Conservation (phyloP, 2,888 invertebrate genomes). For the Nomada ruficornis region DNA sequence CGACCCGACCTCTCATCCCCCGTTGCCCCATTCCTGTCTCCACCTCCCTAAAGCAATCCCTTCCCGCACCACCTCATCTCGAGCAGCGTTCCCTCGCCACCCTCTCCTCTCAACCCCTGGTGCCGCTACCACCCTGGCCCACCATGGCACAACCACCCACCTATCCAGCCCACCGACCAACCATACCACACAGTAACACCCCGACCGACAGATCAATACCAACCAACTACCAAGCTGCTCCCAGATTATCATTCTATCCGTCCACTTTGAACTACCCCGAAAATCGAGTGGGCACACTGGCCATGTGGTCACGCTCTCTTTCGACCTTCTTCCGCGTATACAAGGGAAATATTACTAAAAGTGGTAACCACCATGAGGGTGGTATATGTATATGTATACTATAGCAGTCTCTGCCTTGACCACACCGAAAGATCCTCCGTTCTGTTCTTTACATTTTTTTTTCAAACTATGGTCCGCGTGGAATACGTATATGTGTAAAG, state of each 20-base stretch:
- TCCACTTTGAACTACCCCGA: slow-evolving; percentile 77
- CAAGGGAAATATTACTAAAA: slow-evolving; percentile 1
- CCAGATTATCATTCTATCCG: slow-evolving; percentile 82
- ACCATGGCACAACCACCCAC: slow-evolving; percentile 72
- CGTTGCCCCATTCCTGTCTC: slow-evolving; percentile 71
- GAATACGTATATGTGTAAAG: no score
- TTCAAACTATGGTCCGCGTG: no score
- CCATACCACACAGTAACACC: slow-evolving; percentile 81
- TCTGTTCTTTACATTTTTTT: no score
- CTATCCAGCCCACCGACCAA: slow-evolving; percentile 78
- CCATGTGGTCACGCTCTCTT: not conserved
- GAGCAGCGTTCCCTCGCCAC: slow-evolving; percentile 43
- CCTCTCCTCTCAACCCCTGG: slow-evolving; percentile 34
- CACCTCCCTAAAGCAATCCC: slow-evolving; percentile 53
- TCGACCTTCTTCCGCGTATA: not conserved
- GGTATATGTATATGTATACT: no score
- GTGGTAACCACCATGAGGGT: slow-evolving; percentile 1
- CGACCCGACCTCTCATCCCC: slow-evolving; percentile 73
- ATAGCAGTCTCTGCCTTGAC: not conserved
- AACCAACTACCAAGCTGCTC: slow-evolving; percentile 81
- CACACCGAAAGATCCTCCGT: no score
- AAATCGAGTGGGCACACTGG: slow-evolving; percentile 67
- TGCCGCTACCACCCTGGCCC: slow-evolving; percentile 65
- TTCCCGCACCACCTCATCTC: slow-evolving; percentile 65
- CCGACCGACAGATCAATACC: slow-evolving; percentile 82